Base-by-base conservation (phyloP, 2,888 invertebrate genomes). In the Nomada lathburiana region DNA sequence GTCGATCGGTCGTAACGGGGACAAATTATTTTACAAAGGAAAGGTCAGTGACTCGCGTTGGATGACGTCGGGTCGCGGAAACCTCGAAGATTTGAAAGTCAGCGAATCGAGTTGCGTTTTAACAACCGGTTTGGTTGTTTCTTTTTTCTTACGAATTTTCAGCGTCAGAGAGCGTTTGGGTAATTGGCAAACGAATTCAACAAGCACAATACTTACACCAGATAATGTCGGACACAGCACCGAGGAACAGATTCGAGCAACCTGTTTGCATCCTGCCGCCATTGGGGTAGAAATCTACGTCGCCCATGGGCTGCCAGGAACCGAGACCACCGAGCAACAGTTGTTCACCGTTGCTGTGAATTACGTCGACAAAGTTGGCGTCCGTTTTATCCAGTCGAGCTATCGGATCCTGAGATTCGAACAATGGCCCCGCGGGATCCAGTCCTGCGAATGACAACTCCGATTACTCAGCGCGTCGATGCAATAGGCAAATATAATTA, bases 281-380 rank as follows among this genome's bases (percentile, higher is more conserved):
- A 89, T 98, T 98, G 0, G 98, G 98, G 93, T 98, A 98, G 92
- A 97, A 98, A 93, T 98, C 98, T 0, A 98, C 98, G 92, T 98
- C 97, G 0, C 98, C 98, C 95, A 98, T 97, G 0, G 98, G 97
- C 92, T 98, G 98, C 94, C 98, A 98, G 0, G 98, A 97, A 5
- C 98, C 98, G 29, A 98, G 94, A 0, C 98, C 98, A 1, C 98
- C 98, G 82, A 98, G 95, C 80, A 98, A 97, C n/a, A 98, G 94
- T 84, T 98, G 98, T 93, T 98, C 98, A 0, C 98, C 98, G 92
- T 98, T 98, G 70, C 98, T 98, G 93, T 98, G 98, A 84, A 98
- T 98, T 2, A 98, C 98, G 93, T 98, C 98, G 0, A 98, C 98
- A 92, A 98, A 98, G 76, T 96, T 95, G 0, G 98, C 98, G 93